These are phyloP conservation scores for Hypothenemus hampei DNA, from an alignment of 1,140 invertebrate species.

Conservation along the genomic window DNA sequence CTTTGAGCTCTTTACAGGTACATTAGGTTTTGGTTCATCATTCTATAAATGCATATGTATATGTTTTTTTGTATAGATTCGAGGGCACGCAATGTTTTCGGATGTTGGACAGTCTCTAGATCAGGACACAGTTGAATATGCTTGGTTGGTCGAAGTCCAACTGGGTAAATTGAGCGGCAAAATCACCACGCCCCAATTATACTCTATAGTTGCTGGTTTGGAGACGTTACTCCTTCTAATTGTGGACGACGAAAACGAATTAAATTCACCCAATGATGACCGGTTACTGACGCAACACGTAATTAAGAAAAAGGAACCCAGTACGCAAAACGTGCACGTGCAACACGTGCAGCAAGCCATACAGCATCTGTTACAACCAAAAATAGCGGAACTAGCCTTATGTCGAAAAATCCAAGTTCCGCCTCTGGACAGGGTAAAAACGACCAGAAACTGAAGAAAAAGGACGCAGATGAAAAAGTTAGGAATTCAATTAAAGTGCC, in stretches of 20 bases:
- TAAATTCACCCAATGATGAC: slow-evolving; percentile 60
- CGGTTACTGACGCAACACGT: slow-evolving; percentile 33
- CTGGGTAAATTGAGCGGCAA: slow-evolving; percentile 77
- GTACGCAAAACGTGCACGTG: slow-evolving; percentile 31
- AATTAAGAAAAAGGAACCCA: slow-evolving; percentile 31
- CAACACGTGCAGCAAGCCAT: slow-evolving; percentile 38
- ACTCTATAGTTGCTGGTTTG: slow-evolving; percentile 78
- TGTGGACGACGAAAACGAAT: slow-evolving; percentile 82
- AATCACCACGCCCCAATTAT: slow-evolving; percentile 73
- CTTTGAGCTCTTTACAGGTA: slow-evolving; percentile 83
- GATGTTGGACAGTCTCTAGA: slow-evolving; percentile 57
- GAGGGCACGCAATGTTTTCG: slow-evolving; percentile 12
- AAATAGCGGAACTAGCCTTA: slow-evolving; percentile 24
- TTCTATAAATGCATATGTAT: not conserved
- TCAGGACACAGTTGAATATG: slow-evolving; percentile 94
- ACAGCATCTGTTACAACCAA: slow-evolving; percentile 38
- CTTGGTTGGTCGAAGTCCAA: slow-evolving; percentile 85
- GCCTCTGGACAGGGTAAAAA: slow-evolving; percentile 13
- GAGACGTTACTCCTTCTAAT: slow-evolving; percentile 86
- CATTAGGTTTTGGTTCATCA: too few relatives aligned
- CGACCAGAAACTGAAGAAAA: slow-evolving; percentile 20
- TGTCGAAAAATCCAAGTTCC: slow-evolving; percentile 11
- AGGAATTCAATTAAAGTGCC: slow-evolving; percentile 15
- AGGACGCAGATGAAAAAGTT: slow-evolving; percentile 21
- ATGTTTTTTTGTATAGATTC: slow-evolving; percentile 7